phyloP scores from a whole-genome alignment of 2,888 invertebrate species.

The Lithophane semibrunnea region DNA sequence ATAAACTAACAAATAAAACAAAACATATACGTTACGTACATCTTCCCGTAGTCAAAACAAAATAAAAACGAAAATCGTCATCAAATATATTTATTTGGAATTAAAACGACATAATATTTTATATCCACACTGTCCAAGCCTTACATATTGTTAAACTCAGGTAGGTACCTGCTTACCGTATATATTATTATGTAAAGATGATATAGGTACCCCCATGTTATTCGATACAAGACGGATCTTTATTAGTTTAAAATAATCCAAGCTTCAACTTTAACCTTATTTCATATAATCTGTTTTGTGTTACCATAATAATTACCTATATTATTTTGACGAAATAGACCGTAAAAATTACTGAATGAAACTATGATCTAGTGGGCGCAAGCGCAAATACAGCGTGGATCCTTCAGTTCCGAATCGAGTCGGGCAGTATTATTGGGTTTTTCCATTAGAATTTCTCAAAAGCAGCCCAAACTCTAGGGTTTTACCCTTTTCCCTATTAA shows the following conservation, averaged over 20 bases:
- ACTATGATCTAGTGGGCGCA: too few species aligned
- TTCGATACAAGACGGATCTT: constrained; percentile 9
- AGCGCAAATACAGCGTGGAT: too few species aligned
- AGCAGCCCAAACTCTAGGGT: background rate
- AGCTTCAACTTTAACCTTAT: constrained; percentile 22
- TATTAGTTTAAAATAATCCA: constrained; percentile 34
- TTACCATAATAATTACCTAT: background rate
- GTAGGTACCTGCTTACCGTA: background rate
- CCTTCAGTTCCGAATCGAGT: too few species aligned
- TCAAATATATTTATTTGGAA: too few species aligned
- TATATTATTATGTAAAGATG: background rate
- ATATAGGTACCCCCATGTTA: constrained; percentile 1
- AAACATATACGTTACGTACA: too few species aligned
- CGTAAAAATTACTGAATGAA: too few species aligned
- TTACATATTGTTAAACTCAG: too few species aligned
- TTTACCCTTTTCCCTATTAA: background rate
- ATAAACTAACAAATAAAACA: too few species aligned
- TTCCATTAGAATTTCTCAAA: background rate
- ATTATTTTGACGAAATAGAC: background rate
- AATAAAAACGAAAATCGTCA: too few species aligned
- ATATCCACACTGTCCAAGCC: too few species aligned
- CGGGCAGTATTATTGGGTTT: background rate
- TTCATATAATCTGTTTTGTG: constrained; percentile 16
- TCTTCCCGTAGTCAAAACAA: too few species aligned
- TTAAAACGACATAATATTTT: too few species aligned